Conservation (phyloP, 2,888 invertebrate genomes). For the Acanthosepion lycidas region DNA sequence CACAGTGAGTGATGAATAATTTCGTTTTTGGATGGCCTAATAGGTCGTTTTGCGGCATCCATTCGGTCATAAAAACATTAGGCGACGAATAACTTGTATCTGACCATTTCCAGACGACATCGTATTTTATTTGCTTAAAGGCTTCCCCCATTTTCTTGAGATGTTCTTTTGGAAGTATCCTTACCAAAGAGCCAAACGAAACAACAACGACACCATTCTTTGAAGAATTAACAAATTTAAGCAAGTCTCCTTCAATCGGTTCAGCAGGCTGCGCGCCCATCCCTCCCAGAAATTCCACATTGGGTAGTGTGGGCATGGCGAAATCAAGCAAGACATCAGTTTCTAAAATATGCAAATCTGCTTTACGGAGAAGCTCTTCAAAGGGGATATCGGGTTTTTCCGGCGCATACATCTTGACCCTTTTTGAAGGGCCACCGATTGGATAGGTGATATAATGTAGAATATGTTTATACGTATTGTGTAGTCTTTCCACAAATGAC, state of each 20-base stretch:
- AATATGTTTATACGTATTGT: neutral
- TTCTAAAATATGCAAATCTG: slow-evolving; percentile 52
- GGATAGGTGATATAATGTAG: neutral
- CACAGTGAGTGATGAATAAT: slow-evolving; percentile 58
- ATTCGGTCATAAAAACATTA: slow-evolving; percentile 49
- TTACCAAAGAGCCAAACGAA: slow-evolving; percentile 53
- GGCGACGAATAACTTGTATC: neutral
- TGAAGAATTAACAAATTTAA: slow-evolving; percentile 50
- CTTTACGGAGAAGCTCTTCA: slow-evolving; percentile 47
- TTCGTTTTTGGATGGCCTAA: slow-evolving; percentile 53
- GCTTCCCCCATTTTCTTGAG: slow-evolving; percentile 50
- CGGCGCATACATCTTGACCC: slow-evolving; percentile 49
- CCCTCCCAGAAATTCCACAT: slow-evolving; percentile 53
- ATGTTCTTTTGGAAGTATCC: slow-evolving; percentile 46
- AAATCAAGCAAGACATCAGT: slow-evolving; percentile 52
- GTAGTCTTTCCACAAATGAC: neutral
- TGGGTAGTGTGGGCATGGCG: slow-evolving; percentile 50
- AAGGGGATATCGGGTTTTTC: slow-evolving; percentile 47
- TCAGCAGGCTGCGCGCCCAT: slow-evolving; percentile 51
- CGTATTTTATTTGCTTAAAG: slow-evolving; percentile 49
- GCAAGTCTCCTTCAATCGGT: slow-evolving; percentile 49
- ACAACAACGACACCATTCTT: slow-evolving; percentile 54
- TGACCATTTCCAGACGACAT: slow-evolving; percentile 49
- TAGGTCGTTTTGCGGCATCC: slow-evolving; percentile 57
- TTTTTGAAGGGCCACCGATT: neutral